Evolutionary conservation across 2,113 vertebrate species (phyloP).

Genomic region (Prolemur simus): DNA sequence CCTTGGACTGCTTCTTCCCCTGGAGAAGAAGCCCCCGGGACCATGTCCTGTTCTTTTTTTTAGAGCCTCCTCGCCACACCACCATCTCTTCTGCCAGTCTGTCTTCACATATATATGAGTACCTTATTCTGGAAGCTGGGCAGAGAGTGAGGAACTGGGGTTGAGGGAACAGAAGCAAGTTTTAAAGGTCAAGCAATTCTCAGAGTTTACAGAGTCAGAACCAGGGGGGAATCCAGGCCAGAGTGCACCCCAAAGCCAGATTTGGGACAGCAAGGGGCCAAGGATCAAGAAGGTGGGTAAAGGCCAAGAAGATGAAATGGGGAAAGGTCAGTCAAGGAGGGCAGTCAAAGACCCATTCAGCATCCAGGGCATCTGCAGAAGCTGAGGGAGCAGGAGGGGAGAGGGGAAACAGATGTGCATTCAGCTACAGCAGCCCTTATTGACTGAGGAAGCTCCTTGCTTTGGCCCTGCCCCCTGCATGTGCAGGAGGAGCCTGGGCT

Average conservation of each 20-base stretch:
- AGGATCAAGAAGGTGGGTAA: neutral
- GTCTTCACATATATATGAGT: conserved; percentile 11
- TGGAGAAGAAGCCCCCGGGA: neutral
- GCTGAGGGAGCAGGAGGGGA: neutral
- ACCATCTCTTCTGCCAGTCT: neutral
- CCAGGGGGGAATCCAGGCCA: neutral
- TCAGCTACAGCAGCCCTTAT: neutral
- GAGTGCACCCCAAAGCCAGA: neutral
- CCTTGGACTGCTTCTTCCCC: neutral
- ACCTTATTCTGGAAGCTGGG: conserved; percentile 20
- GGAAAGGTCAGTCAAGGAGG: neutral
- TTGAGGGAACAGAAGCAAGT: conserved; percentile 32
- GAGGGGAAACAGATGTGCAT: neutral
- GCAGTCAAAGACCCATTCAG: neutral
- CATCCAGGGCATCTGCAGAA: neutral
- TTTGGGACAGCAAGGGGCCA: neutral
- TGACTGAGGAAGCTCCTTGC: neutral
- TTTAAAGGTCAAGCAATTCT: conserved; percentile 41
- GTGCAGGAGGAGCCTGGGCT: neutral
- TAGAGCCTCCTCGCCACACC: neutral
- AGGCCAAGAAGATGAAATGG: neutral
- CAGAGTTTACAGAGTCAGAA: neutral
- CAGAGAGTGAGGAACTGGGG: conserved; percentile 13
- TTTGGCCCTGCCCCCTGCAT: neutral
- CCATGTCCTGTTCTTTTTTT: neutral